These are phyloP conservation scores for Vultur gryphus DNA, from an alignment of 2,797 vertebrate species.

Conservation along the genomic window DNA sequence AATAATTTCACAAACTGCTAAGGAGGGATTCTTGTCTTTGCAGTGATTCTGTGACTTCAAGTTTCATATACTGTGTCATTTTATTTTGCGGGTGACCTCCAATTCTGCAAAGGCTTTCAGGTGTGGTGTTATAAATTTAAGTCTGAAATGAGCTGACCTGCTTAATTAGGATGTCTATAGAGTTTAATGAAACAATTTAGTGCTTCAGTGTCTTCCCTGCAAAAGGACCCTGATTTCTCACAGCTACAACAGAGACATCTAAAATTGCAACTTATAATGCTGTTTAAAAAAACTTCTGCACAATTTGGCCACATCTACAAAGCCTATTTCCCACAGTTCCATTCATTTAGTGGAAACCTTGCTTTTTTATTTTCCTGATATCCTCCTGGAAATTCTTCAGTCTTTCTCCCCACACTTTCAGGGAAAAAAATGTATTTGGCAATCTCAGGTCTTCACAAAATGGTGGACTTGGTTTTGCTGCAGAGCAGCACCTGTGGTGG, in stretches of 20 bases:
- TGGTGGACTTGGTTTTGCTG: not conserved
- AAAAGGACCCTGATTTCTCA: not conserved
- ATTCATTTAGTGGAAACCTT: not conserved
- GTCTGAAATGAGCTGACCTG: not conserved
- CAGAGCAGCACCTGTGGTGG: not conserved
- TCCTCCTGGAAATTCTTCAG: not conserved
- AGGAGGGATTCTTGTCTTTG: not conserved
- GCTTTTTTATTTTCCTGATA: not conserved
- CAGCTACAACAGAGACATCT: not conserved
- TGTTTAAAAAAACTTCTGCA: not conserved
- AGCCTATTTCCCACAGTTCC: not conserved
- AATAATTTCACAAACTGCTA: not conserved
- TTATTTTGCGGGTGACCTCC: not conserved
- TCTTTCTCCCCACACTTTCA: not conserved
- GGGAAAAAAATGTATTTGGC: not conserved
- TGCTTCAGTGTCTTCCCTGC: not conserved
- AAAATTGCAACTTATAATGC: not conserved
- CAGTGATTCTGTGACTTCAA: not conserved
- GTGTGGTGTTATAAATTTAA: not conserved
- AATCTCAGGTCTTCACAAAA: not conserved
- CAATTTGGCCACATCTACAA: not conserved
- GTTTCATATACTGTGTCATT: not conserved
- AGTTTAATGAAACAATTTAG: not conserved
- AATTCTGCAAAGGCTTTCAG: not conserved
- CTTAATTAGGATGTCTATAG: not conserved